phyloP scores from a whole-genome alignment of 2,888 invertebrate species.

The Drosophila monieri region DNA sequence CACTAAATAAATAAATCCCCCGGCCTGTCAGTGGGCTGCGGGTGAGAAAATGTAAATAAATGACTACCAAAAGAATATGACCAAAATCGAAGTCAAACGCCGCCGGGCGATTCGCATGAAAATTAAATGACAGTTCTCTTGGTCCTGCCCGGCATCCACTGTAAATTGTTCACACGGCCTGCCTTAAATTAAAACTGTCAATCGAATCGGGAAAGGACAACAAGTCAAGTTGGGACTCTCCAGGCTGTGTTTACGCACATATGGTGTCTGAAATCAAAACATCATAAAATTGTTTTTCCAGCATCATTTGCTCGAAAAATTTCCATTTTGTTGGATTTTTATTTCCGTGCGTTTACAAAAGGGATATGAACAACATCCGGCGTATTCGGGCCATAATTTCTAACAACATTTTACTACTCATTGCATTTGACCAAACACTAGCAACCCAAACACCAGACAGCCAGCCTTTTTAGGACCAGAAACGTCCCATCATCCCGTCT shows the following conservation, averaged over 20 bases:
- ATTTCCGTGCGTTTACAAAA: conserved; percentile 82
- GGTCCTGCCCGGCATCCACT: conserved; percentile 24
- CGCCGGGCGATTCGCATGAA: conserved; percentile 47
- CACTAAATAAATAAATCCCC: conserved; percentile 75
- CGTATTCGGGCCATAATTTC: conserved; percentile 71
- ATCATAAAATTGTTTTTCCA: conserved; percentile 79
- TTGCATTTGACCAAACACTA: conserved; percentile 74
- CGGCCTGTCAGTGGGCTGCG: not conserved
- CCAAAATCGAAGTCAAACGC: conserved; percentile 42
- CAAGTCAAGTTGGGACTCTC: conserved; percentile 20
- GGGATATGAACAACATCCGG: conserved; percentile 82
- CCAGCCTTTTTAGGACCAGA: conserved; percentile 8
- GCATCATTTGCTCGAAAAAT: conserved; percentile 63
- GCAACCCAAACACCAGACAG: conserved; percentile 14
- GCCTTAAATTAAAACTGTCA: conserved; percentile 71
- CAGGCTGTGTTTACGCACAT: conserved; percentile 60
- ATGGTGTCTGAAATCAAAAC: conserved; percentile 72
- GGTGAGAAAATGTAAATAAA: conserved; percentile 73
- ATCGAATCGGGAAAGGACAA: conserved; percentile 52
- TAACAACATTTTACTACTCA: conserved; percentile 78
- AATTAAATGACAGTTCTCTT: conserved; percentile 45
- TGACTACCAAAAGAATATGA: conserved; percentile 69
- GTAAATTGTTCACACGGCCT: conserved; percentile 56
- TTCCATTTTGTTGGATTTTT: conserved; percentile 51
- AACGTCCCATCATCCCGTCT: not conserved